A percentile compares a stretch with the other conserved stretches of the same genome.
Evolutionary conservation across 2,888 invertebrate species (phyloP).

Genomic region (Dasysyrphus tricinctus): DNA sequence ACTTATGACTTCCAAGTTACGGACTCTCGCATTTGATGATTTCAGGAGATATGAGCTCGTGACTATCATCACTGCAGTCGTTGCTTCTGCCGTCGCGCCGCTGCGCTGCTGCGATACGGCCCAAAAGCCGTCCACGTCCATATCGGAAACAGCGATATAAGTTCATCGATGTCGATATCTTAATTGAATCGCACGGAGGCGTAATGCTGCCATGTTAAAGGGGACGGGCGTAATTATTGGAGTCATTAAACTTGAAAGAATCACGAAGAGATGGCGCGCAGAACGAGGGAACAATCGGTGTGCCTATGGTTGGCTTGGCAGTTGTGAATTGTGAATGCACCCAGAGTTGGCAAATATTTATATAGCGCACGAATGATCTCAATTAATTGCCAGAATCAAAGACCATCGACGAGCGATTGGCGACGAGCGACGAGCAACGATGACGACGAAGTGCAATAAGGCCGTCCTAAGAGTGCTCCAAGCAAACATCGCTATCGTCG

Average conservation of each 20-base stretch:
- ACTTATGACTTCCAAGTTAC: too few species aligned
- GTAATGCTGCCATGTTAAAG: slow-evolving; percentile 73
- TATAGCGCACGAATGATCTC: slow-evolving; percentile 74
- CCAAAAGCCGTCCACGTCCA: slow-evolving; percentile 25
- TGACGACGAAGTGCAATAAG: slow-evolving; percentile 57
- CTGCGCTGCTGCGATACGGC: slow-evolving; percentile 21
- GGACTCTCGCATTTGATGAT: slow-evolving; percentile 18
- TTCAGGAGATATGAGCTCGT: slow-evolving; percentile 46
- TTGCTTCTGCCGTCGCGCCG: background rate
- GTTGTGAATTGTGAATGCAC: slow-evolving; percentile 33
- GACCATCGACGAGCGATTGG: background rate
- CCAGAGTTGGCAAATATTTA: slow-evolving; percentile 68
- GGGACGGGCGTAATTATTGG: slow-evolving; percentile 73
- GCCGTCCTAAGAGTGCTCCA: slow-evolving; percentile 52
- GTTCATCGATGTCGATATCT: slow-evolving; percentile 74
- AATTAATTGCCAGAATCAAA: slow-evolving; percentile 63
- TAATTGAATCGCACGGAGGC: slow-evolving; percentile 75
- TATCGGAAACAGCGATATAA: slow-evolving; percentile 48
- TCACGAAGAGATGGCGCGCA: slow-evolving; percentile 50
- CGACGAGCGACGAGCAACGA: slow-evolving; percentile 10
- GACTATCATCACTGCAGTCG: slow-evolving; percentile 27
- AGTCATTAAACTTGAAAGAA: slow-evolving; percentile 70
- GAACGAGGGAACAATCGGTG: background rate
- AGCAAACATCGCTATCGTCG: slow-evolving; percentile 24
- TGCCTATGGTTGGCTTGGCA: slow-evolving; percentile 11